Evolutionary conservation across 2,113 vertebrate genomes (phyloP), one percentile per base, ranked within the genome.

Genomic region (Paratilapia polleni): DNA sequence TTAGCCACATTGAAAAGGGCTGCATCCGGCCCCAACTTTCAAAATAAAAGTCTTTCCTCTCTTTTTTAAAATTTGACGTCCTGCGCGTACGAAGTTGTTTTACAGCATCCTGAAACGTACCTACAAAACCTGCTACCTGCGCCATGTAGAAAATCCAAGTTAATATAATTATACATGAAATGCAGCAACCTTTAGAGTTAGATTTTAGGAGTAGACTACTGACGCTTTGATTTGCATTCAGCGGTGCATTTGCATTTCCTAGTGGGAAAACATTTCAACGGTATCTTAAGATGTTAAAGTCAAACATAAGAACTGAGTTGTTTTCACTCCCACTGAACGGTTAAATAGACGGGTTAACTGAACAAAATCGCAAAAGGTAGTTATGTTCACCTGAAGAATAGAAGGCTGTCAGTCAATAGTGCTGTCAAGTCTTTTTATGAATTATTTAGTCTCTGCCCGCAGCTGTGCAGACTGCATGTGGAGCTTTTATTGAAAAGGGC

Each of bases 21-120:
- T 3, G 24, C 77, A 59, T 93, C 94, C 90, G 86, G 47, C 47
- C 0, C 0, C 0, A 0, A 0, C 75, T 47, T 92, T 85, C 92
- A 89, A 68, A 93, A 6, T 92, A 94, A 92, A 85, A 73, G 28
- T 6, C 1, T 5, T 0, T 1, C 2, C 1, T 26, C 14, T 6
- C 6, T 1, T 36, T 26, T 38, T 28, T 17, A 49, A 28, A 49
- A 70, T 52, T 52, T 19, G 24, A 28, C 11, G 64, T 6, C 41
- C 41, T 10, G 5, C 19, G 26, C 49, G 3, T 52, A 31, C 8
- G 17, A 52, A 5, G 6, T 73, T 28, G 10, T 52, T 73, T 17
- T 73, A 15, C 2, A 20, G 52, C 20, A 52, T 52, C 47, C 47
- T 52, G 24, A 70, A 6, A 49, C 43, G 1, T 70, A 47, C 64